Evolutionary conservation across 2,113 vertebrate species (phyloP).

Genomic region (Carassius carassius): DNA sequence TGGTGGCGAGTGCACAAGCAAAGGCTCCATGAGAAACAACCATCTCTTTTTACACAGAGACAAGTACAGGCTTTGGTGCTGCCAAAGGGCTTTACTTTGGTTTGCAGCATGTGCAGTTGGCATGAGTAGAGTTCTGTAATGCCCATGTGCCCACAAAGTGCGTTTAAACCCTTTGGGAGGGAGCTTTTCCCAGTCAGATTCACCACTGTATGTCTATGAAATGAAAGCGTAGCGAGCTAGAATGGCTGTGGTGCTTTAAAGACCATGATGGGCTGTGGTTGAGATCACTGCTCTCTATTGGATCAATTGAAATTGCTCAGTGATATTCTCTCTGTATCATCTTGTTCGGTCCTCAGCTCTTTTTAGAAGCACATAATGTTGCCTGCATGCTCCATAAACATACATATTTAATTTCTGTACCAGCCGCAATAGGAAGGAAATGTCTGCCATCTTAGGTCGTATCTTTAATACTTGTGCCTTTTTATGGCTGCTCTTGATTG

Average conservation of each 20-base stretch:
- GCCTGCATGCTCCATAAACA: not conserved
- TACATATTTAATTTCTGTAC: slow-evolving; percentile 1
- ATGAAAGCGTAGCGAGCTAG: slow-evolving; percentile 22
- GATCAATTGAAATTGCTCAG: not conserved
- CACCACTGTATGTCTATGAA: not conserved
- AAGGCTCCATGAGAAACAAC: slow-evolving; percentile 22
- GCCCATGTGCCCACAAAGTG: slow-evolving; percentile 14
- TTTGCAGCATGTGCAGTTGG: slow-evolving; percentile 22
- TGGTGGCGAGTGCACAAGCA: not conserved
- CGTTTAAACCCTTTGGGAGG: not conserved
- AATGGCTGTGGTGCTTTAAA: not conserved
- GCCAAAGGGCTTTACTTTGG: slow-evolving; percentile 4
- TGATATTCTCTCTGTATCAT: not conserved
- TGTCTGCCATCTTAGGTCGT: not conserved
- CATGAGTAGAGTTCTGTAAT: slow-evolving; percentile 24
- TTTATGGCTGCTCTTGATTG: not conserved
- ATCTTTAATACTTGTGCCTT: not conserved
- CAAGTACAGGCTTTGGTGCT: slow-evolving; percentile 4
- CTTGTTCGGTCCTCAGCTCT: not conserved
- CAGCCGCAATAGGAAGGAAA: not conserved
- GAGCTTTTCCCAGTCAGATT: slow-evolving; percentile 3
- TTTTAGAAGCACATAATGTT: not conserved
- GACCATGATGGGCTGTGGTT: not conserved
- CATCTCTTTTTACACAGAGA: slow-evolving; percentile 1
- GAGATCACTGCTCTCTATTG: not conserved